Base-by-base conservation (phyloP, 1,140 invertebrate species). In the Hylaeus anthracinus region DNA sequence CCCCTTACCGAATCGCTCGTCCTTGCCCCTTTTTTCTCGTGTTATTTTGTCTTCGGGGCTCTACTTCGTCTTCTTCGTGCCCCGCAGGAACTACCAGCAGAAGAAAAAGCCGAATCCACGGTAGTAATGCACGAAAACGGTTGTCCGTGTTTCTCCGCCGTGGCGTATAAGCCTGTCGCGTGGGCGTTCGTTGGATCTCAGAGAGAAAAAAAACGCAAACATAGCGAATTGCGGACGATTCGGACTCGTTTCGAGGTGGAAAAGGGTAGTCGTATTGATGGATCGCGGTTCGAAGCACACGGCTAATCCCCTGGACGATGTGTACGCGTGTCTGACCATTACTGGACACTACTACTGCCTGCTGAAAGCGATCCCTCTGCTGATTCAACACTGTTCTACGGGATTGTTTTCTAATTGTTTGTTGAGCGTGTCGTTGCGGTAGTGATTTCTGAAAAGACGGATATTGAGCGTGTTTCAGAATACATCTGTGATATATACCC, bases 1-100 rank as follows among this genome's bases (percentile, higher is more conserved):
- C 9, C 51, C 15, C 37, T 39, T 6, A 3, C n/a, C 5, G 6
- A 39, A 15, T 39, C 58, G 37, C 55, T 60, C 51, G 15, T 39
- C 53, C 51, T 4, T 9, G 45, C 5, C 43, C 45, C n/a, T 72
- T 26, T 82, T 70, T 83, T n/a, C 43, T 60, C 53, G 51, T 70
- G 76, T 83, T 83, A 88, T 85, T 85, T 87, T 83, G 26, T 87
- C 86, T 83, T 74, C 73, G 64, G 48, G 66, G 43, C 81, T 67
- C 65, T 75, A 70, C 65, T 61, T 64, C 75, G 66, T 81, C 45
- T 61, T 58, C 60, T 82, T 53, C 76, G 73, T 69, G 51, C n/a
- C 61, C 55, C 51, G 41, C 58, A 81, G 71, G 69, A 67, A 56
- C 69, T 26, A 5, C 12, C 26, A 8, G 48, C 53, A 37, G 66